Percentiles rank a stretch among this genome's conserved stretches.
These are phyloP conservation scores for Scelioninae gen. 2 DNA, from an alignment of 2,888 invertebrate genomes.

Conservation along the genomic window DNA sequence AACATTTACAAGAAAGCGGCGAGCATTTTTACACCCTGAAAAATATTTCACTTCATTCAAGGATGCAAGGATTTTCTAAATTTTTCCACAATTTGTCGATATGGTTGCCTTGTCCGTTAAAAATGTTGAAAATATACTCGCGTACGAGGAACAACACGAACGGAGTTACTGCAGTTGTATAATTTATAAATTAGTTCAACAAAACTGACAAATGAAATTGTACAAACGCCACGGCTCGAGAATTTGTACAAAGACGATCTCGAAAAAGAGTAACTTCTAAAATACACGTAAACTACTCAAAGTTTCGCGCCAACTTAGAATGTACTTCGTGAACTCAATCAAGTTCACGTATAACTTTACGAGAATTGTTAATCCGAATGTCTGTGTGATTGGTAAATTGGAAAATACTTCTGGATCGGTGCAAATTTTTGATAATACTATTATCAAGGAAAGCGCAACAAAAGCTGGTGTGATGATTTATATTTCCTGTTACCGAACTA, in stretches of 20 bases:
- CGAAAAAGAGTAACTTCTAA: slow-evolving; percentile 9
- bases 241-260: slow-evolving; percentile 8
- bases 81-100: too few species aligned
- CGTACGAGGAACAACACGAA: not conserved
- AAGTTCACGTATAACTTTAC: slow-evolving; percentile 8
- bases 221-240: not conserved
- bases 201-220: slow-evolving; percentile 19
- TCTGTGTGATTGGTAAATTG: slow-evolving; percentile 15
- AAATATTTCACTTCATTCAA: too few species aligned
- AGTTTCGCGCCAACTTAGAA: slow-evolving; percentile 19
- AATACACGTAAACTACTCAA: slow-evolving; percentile 23
- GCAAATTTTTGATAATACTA: not conserved
- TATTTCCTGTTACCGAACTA: too few species aligned
- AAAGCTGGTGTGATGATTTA: not conserved
- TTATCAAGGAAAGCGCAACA: not conserved
- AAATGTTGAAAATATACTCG: slow-evolving; percentile 1
- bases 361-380: slow-evolving; percentile 19
- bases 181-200: slow-evolving; percentile 12
- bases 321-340: slow-evolving; percentile 15
- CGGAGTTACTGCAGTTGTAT: not conserved
- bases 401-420: slow-evolving; percentile 7
- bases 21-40: not conserved
- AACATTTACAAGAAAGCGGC: slow-evolving; percentile 9
- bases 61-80: too few species aligned
- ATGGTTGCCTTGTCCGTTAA: not conserved